phyloP scores from a whole-genome alignment of 1,140 invertebrate species.

The Diploscapter pachys region DNA sequence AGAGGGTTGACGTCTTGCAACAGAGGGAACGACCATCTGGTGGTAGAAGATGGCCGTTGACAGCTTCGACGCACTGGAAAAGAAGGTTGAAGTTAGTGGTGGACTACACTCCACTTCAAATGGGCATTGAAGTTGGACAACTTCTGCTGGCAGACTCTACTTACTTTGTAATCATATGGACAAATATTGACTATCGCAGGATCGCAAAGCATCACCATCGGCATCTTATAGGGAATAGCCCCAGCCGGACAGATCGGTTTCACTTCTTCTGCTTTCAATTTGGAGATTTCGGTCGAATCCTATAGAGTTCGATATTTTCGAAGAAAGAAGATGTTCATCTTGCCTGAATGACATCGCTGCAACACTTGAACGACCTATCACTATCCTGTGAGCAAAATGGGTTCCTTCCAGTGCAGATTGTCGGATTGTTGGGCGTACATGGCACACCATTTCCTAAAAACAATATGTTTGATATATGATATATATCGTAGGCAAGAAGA shows the following conservation, averaged over 20 bases:
- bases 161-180: conserved; percentile 40
- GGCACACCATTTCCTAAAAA: conserved; percentile 29
- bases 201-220: conserved; percentile 39
- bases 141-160: neutral
- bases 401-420: conserved; percentile 40
- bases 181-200: conserved; percentile 43
- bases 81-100: no score
- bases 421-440: conserved; percentile 34
- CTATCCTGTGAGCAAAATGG: conserved; percentile 35
- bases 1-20: conserved; percentile 41
- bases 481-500: neutral
- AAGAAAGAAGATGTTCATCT: neutral
- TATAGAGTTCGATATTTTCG: neutral
- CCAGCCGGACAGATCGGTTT: conserved; percentile 42
- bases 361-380: conserved; percentile 34
- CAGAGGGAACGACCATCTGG: conserved; percentile 36
- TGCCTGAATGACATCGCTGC: conserved; percentile 37
- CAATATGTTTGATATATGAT: neutral
- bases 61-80: conserved; percentile 40
- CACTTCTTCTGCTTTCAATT: conserved; percentile 29
- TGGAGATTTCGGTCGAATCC: conserved; percentile 32
- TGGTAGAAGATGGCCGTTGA: conserved; percentile 39
- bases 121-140: no score
- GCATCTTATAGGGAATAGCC: conserved; percentile 40
- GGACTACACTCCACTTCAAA: no score